A percentile compares a stretch with the other conserved stretches of the same genome.
Evolutionary conservation across 2,888 invertebrate genomes (phyloP).

Genomic region (Archips crataeganus): DNA sequence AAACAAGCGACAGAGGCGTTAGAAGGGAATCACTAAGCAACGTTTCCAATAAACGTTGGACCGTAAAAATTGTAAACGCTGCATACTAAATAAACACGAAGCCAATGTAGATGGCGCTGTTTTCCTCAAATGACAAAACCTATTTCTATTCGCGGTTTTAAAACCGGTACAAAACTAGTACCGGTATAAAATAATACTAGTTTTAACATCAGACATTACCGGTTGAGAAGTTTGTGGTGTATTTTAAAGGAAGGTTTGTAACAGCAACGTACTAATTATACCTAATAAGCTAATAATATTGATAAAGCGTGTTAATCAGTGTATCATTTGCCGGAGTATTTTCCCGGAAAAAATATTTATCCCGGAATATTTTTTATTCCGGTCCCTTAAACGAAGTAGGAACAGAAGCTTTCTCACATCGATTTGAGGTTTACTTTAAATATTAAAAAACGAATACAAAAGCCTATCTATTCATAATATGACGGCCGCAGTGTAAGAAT

Average conservation of each 20-base stretch:
- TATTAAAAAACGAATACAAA: conserved; percentile 12
- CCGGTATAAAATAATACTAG: too few relatives aligned
- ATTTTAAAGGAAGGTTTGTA: not conserved
- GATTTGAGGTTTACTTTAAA: not conserved
- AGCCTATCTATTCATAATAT: conserved; percentile 20
- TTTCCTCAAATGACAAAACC: too few relatives aligned
- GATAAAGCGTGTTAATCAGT: not conserved
- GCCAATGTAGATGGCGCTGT: too few relatives aligned
- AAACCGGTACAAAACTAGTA: too few relatives aligned
- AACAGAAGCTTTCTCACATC: conserved; percentile 11
- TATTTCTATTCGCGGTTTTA: too few relatives aligned
- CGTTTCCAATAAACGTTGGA: too few relatives aligned
- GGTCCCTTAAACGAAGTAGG: conserved; percentile 2
- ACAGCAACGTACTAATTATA: not conserved
- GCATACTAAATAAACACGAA: too few relatives aligned
- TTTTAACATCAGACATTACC: too few relatives aligned
- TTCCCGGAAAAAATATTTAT: not conserved
- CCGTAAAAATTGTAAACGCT: too few relatives aligned
- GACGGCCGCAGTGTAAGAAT: conserved; percentile 55
- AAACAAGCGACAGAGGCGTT: too few relatives aligned
- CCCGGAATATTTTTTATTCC: not conserved
- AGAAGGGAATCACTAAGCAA: too few relatives aligned
- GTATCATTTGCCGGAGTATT: not conserved
- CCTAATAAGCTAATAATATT: not conserved
- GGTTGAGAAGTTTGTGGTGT: too few relatives aligned